Base-by-base conservation (phyloP, 1,140 invertebrate genomes). In the Argopecten irradians region DNA sequence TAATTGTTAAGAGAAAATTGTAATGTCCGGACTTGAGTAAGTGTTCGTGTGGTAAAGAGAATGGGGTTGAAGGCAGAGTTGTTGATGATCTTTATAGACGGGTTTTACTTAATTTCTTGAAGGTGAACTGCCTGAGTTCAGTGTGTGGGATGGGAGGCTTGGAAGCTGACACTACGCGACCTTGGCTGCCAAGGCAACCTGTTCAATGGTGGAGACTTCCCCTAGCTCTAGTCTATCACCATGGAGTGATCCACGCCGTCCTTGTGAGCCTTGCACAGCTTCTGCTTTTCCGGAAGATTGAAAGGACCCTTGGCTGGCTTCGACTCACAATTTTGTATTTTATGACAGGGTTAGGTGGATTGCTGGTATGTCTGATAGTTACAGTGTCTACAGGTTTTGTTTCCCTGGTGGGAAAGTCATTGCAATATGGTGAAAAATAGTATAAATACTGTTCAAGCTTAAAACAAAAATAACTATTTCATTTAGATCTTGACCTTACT, bases 151-250 rank as follows among this genome's bases (percentile, higher is more conserved):
- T 92, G 28, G 91, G 91, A n/a, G 85, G 82, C 5, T 43, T 91
- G 28, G 46, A 46, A 14, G n/a, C 88, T 22, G 82, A 90, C 13
- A 22, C 35, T 9, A 83, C 89, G 28, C 86, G 55, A 19, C 93
- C 93, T 14, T 94, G 93, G 93, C 82, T 93, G n/a, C 85, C 93
- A 1, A 34, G 87, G 14, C 82, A 86, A 8, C 86, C 89, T 0
- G 82, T 85, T 41, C 94, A 94, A 85, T 94, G 92, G 92, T 94
- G 94, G 93, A 90, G 94, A 32, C 82, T 93, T 8, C 90, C 92
- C 11, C 39, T 93, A 5, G 91, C 92, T 28, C 82, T 94, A 0
- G 34, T 94, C 3, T 92, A 93, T 86, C 92, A 93, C 34, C 92
- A 93, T 89, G 94, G 94, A 34, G 86, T 95, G 33, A 86, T 94